Percentiles rank a stretch among this genome's conserved stretches.
Conservation (phyloP, 2,113 vertebrate genomes). For the Cariama cristata region DNA sequence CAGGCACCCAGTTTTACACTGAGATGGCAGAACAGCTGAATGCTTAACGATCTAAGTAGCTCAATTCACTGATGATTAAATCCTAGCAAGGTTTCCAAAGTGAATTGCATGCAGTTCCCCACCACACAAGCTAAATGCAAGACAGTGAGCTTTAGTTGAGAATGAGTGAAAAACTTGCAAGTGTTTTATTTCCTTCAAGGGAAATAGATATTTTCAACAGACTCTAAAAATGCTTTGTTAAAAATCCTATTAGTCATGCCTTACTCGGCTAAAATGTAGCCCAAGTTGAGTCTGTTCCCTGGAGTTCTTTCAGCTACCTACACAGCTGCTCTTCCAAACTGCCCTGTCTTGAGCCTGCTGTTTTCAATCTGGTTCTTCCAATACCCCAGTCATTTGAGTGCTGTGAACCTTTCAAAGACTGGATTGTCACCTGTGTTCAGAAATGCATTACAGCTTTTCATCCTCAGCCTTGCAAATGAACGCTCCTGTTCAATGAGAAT, state of each 20-base stretch:
- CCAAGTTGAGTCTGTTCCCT: not conserved
- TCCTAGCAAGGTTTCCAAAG: not conserved
- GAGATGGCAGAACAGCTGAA: not conserved
- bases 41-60: not conserved
- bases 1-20: not conserved
- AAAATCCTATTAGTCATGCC: not conserved
- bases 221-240: not conserved
- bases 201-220: not conserved
- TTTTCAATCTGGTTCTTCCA: not conserved
- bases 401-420: not conserved
- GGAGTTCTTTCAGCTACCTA: not conserved
- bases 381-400: not conserved
- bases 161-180: not conserved
- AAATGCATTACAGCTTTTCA: not conserved
- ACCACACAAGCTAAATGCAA: not conserved
- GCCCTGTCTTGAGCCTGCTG: not conserved
- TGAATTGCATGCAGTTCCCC: not conserved
- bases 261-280: not conserved
- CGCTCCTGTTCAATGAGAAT: not conserved
- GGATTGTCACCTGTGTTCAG: not conserved
- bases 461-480: not conserved
- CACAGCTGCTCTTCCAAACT: not conserved
- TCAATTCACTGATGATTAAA: not conserved
- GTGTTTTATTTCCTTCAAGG: not conserved
- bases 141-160: not conserved